Base-by-base conservation (phyloP, 92 coral and sea anemone species). In the Galaxea fascicularis region DNA sequence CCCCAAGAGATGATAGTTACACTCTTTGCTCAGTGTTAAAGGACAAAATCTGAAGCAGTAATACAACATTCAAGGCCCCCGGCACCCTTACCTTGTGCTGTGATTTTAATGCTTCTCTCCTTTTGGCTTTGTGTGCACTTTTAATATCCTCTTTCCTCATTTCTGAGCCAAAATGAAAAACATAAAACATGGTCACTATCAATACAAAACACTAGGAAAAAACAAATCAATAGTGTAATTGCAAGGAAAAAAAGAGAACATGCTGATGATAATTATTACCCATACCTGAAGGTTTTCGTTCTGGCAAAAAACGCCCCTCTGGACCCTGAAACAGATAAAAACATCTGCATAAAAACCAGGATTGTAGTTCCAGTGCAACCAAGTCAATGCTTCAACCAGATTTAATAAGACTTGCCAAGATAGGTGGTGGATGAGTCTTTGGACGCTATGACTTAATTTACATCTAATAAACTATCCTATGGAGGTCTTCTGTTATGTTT, bases 271-370 rank as follows among this genome's bases (percentile, higher is more conserved):
- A n/a, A n/a, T n/a, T n/a, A 30, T 0, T 21, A 39, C 20, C 30
- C 39, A 30, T 47, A 90, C 94, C 89, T 75, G 77, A 69, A 68
- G 82, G 46, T 41, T 82, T 86, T 15, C 93, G 60, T 17, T 90
- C 94, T 24, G 53, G 88, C 13, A 45, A 74, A 58, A 62, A 90
- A 17, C 85, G 44, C 77, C 86, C 86, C 66, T 90, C 94, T 51
- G 91, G 91, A 7, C 91, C 94, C 94, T 90, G 30, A 41, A 1
- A 75, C 3, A 30, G 10, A 60, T 3, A 21, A 26, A 74, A 12
- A 54, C 41, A 35, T 35, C 41, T 35, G n/a, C n/a, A n/a, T 35
- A 2, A 35, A 35, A 2, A 35, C 6, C 41, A 35, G 41, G 41
- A 35, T 35, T 35, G 41, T 35, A 35, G 41, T 35, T 2, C 41